Evolutionary conservation across 2,113 vertebrate genomes (phyloP).

Genomic region (Gavialis gangeticus): DNA sequence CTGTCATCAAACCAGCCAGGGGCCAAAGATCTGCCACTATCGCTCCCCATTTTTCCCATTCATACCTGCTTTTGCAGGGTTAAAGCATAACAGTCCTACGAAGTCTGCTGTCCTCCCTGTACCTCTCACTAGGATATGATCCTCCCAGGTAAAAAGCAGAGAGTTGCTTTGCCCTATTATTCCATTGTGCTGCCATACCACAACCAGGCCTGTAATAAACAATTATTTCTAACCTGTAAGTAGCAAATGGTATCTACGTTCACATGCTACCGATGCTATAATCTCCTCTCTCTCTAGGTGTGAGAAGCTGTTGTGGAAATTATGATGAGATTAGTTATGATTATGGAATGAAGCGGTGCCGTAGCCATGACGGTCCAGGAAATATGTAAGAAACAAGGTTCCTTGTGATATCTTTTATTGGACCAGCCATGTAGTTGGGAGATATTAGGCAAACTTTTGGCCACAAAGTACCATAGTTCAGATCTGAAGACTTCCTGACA

Average conservation of each 20-base stretch:
- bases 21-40: rapidly evolving
- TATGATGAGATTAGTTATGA: background rate
- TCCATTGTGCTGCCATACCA: rapidly evolving
- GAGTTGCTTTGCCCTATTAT: rapidly evolving
- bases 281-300: background rate
- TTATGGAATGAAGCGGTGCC: background rate
- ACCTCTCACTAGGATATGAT: too few species aligned
- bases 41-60: background rate
- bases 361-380: too few species aligned
- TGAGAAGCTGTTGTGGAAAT: background rate
- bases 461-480: too few species aligned
- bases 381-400: too few species aligned
- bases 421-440: too few species aligned
- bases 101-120: too few species aligned
- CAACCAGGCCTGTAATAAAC: rapidly evolving
- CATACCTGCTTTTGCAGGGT: too few species aligned
- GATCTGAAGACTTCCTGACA: too few species aligned
- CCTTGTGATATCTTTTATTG: too few species aligned
- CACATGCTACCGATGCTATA: background rate
- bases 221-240: background rate
- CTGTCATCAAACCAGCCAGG: background rate
- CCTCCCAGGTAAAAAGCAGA: background rate
- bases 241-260: background rate
- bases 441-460: too few species aligned
- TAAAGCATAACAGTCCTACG: too few species aligned